Evolutionary conservation across 1,140 invertebrate genomes (phyloP).

Genomic region (Artemia franciscana): DNA sequence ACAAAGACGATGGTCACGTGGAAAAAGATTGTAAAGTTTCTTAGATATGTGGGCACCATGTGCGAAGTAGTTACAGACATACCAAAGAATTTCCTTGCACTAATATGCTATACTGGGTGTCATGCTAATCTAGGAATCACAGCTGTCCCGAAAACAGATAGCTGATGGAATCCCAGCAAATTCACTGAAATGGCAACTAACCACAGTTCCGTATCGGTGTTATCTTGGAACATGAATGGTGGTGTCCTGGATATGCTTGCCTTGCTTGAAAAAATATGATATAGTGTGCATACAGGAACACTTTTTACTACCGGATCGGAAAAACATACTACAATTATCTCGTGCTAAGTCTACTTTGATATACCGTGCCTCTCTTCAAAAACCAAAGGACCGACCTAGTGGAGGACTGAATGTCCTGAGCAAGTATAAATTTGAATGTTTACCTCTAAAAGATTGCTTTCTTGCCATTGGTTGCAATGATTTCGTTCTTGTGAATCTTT

Average conservation of each 20-base stretch:
- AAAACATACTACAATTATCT: background rate
- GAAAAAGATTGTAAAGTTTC: no score
- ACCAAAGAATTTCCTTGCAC: background rate
- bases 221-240: no score
- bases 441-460: background rate
- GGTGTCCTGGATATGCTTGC: no score
- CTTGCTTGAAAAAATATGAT: no score
- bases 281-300: no score
- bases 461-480: background rate
- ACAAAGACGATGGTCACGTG: background rate
- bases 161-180: background rate
- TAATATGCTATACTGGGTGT: background rate
- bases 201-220: background rate
- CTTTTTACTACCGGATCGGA: no score
- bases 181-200: background rate
- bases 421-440: background rate
- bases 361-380: background rate
- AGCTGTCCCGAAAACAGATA: background rate
- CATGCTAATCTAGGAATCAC: background rate
- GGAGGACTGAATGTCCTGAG: background rate
- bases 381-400: background rate
- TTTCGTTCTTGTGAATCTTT: background rate
- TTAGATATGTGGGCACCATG: background rate
- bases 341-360: background rate
- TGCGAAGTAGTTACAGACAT: background rate